Evolutionary conservation across 2,797 vertebrate genomes (phyloP).

Genomic region (Sebastes steindachneri): DNA sequence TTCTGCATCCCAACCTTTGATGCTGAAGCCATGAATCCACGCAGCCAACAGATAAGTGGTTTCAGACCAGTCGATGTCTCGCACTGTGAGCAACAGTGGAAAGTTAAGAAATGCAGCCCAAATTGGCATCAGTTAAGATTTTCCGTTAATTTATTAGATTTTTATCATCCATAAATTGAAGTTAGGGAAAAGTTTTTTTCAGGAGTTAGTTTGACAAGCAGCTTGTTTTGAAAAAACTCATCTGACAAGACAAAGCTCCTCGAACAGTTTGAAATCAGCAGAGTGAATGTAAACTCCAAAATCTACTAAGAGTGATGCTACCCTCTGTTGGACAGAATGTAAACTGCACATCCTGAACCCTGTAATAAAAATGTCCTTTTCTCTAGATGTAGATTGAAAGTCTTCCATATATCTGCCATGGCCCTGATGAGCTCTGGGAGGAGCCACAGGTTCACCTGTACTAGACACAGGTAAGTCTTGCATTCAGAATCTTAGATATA

Average conservation of each 20-base stretch:
- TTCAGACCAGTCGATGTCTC: not conserved
- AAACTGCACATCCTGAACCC: not conserved
- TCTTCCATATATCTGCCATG: not conserved
- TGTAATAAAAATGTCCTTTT: not conserved
- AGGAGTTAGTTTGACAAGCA: not conserved
- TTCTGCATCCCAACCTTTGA: not conserved
- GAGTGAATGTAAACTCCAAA: not conserved
- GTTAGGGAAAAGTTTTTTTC: not conserved
- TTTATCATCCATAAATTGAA: not conserved
- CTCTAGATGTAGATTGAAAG: not conserved
- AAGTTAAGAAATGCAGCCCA: not conserved
- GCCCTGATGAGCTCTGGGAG: not conserved
- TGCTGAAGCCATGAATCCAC: not conserved
- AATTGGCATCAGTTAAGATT: not conserved
- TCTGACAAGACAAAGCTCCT: not conserved
- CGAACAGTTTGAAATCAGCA: not conserved
- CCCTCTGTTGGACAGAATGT: conserved; percentile 49
- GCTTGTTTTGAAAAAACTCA: not conserved
- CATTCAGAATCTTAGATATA: not conserved
- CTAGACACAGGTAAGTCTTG: not conserved
- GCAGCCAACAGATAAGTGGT: not conserved
- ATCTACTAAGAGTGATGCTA: not conserved
- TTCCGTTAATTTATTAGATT: not conserved
- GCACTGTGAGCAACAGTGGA: not conserved
- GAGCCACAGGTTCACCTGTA: not conserved